Conservation (phyloP, 2,113 vertebrate genomes). For the Euleptes europaea region DNA sequence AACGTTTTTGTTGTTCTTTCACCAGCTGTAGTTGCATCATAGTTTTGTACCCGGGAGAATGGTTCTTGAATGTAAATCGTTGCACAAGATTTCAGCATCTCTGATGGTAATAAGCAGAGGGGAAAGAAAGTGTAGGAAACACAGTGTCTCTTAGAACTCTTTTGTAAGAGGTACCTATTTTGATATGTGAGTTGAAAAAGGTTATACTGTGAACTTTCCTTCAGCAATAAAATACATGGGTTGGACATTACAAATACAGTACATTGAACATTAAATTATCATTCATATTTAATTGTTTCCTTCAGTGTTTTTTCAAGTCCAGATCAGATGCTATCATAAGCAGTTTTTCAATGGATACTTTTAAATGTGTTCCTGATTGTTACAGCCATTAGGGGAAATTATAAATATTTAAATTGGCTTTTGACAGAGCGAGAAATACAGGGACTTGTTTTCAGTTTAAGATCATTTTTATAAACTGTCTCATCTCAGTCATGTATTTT, state of each 20-base stretch:
- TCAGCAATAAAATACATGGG: background rate
- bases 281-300: background rate
- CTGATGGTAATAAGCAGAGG: background rate
- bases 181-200: background rate
- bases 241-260: background rate
- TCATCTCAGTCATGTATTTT: background rate
- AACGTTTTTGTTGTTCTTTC: background rate
- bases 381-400: background rate
- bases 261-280: background rate
- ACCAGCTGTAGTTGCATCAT: background rate
- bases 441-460: slow-evolving; percentile 10
- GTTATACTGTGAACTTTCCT: background rate
- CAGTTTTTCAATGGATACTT: background rate
- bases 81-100: background rate
- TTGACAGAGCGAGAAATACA: slow-evolving; percentile 3
- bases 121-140: background rate
- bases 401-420: background rate
- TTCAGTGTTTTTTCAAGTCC: background rate
- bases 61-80: slow-evolving; percentile 9
- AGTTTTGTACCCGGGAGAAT: background rate
- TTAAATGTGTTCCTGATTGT: background rate
- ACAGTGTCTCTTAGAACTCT: background rate
- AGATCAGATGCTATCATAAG: background rate
- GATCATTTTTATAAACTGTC: background rate
- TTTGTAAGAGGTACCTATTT: slow-evolving; percentile 5